Evolutionary conservation across 2,888 invertebrate genomes (phyloP), one percentile per base, ranked within the genome.

Genomic region (Drosophila tripunctata): DNA sequence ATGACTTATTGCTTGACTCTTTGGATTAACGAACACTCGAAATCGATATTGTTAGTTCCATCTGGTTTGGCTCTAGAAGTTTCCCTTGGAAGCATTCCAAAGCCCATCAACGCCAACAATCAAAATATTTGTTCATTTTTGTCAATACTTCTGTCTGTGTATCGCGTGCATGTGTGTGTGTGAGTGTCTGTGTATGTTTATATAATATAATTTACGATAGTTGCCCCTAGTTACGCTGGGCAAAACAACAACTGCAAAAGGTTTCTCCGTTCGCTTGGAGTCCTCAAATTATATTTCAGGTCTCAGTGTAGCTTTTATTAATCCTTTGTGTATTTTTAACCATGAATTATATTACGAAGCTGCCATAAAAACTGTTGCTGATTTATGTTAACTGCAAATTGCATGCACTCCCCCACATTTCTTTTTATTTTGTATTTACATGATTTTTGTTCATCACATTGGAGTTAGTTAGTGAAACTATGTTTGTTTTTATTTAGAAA

Each of bases 291-390:
- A 40, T 57, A 54, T 57, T 67, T 61, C 27, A 27, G 38, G 56
- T 61, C 58, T 54, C 38, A 38, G 36, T 45, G 55, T 21, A 48
- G 33, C 40, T 63, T 75, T 75, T 75, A 75, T 85, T 79, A 83
- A 86, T 81, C 86, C 87, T 75, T 79, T 83, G 87, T 76, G 80
- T 83, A 72, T 68, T 67, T 72, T 82, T 62, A 72, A 82, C 63
- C 44, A 54, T 62, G 62, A 82, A 63, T 73, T 85, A 71, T 82
- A 73, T 47, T 72, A 69, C 58, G 62, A 43, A 63, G 41, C 54
- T 52, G 45, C 17, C 73, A 67, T 58, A 66, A 62, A 66, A 57
- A 63, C 51, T 64, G 33, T 48, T 54, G 64, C 72, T 75, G 79
- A 73, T 73, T 82, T 67, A 83, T 82, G 79, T 60, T 52, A 72